Percentiles rank a stretch among this genome's conserved stretches.
These are phyloP conservation scores for Cistogaster globosa DNA, from an alignment of 2,888 invertebrate genomes.

Conservation along the genomic window DNA sequence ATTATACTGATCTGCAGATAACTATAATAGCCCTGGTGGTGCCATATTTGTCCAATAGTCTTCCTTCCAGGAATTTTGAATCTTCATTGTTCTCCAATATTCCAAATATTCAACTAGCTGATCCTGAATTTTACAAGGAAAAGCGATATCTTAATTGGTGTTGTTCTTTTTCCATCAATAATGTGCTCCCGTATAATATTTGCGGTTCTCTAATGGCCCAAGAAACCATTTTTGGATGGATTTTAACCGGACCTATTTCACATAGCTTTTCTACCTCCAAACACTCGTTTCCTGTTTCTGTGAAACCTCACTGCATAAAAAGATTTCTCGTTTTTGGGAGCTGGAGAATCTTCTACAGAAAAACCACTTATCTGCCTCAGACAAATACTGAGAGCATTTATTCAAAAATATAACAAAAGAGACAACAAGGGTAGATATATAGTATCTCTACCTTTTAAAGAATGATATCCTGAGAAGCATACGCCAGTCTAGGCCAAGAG, in stretches of 20 bases:
- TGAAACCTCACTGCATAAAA: too few species aligned
- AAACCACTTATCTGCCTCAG: too few species aligned
- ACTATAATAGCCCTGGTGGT: background rate
- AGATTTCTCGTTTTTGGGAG: too few species aligned
- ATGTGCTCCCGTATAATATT: background rate
- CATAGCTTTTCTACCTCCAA: background rate
- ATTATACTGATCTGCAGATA: constrained; percentile 10
- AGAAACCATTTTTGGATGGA: constrained; percentile 52
- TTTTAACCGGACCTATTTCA: constrained; percentile 23
- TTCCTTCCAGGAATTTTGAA: background rate
- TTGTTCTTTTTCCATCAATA: background rate
- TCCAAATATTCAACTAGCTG: constrained; percentile 2
- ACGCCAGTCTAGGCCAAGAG: too few species aligned
- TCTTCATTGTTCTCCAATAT: background rate
- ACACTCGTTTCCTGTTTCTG: constrained; percentile 5
- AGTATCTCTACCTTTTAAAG: too few species aligned
- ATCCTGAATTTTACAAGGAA: background rate
- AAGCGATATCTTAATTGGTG: background rate
- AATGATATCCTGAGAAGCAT: too few species aligned
- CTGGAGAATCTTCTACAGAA: too few species aligned
- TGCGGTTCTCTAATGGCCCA: constrained; percentile 33
- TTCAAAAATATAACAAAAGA: too few species aligned
- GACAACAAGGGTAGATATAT: too few species aligned
- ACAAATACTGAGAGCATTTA: too few species aligned
- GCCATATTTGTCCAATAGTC: background rate